Base-by-base conservation (phyloP, 2,113 vertebrate genomes). In the Ptilonorhynchus violaceus region DNA sequence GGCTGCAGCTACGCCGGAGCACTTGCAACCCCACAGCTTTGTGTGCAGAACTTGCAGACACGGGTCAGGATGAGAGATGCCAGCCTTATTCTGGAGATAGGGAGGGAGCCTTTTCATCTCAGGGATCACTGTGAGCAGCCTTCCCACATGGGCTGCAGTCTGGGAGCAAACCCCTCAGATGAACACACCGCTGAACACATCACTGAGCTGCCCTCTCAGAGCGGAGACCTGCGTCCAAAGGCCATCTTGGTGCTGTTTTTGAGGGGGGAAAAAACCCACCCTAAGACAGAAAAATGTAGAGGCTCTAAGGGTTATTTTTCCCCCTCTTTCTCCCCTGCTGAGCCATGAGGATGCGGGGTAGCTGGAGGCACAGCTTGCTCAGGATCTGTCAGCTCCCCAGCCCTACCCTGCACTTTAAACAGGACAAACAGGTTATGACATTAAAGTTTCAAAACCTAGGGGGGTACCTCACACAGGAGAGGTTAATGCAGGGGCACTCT, bases 341-440 rank as follows among this genome's bases (percentile, higher is more conserved):
- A 97, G 73, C 81, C 66, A 70, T 62, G 35, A 93, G 89, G 93
- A 90, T 16, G 6, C 3, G 9, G 76, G 28, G 68, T 94, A 94
- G 92, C 96, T 94, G 87, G 86, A 97, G 95, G 95, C 53, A 0
- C 21, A 86, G 72, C 60, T 96, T 92, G 73, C 89, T 93, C 42
- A 60, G 72, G 78, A 66, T 79, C 93, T 96, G 88, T 95, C 94
- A 94, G 63, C 82, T 97, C 84, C 86, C 39, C 30, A 82, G 94
- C 94, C 96, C 94, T 72, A 76, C 96, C 96, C 92, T 66, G 24
- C 1, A 4, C 81, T 91, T 96, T 79, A 96, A 97, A 97, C 96
- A 96, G 94, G 96, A 96, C 84, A 96, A 97, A 97, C 96, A 96
- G 88, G 94, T 97, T 97, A 90, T 93, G 84, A 97, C 92, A 96